A percentile compares a stretch with the other conserved stretches of the same genome.
Evolutionary conservation across 2,888 invertebrate species (phyloP).

Genomic region (Crioceris asparagi): DNA sequence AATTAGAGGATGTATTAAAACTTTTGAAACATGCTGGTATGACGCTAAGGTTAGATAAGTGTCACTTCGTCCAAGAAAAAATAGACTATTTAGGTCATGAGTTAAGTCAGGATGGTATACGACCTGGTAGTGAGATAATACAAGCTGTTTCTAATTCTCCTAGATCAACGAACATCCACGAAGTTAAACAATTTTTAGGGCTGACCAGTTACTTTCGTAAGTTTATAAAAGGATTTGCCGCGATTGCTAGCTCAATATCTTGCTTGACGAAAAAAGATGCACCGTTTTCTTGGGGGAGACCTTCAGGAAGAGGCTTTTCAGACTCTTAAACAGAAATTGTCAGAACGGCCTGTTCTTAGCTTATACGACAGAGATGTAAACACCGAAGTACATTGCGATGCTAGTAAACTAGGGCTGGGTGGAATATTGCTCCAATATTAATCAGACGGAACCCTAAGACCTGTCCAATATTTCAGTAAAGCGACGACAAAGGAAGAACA

Average conservation of each 20-base stretch:
- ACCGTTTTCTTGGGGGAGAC: conserved; percentile 9
- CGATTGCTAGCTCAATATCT: conserved; percentile 19
- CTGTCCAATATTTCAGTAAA: conserved; percentile 22
- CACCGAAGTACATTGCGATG: conserved; percentile 23
- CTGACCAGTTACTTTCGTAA: conserved; percentile 21
- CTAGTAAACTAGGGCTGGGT: conserved; percentile 19
- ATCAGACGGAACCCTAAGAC: conserved; percentile 14
- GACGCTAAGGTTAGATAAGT: conserved; percentile 9
- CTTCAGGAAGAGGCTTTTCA: conserved; percentile 10
- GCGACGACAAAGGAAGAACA: conserved; percentile 12
- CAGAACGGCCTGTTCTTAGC: conserved; percentile 16
- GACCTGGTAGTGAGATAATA: conserved; percentile 15
- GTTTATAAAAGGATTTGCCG: conserved; percentile 20
- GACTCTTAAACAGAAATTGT: conserved; percentile 8
- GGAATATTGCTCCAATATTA: conserved; percentile 23
- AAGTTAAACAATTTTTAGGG: conserved; percentile 19
- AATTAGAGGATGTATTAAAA: conserved; percentile 6
- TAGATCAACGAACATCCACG: conserved; percentile 18
- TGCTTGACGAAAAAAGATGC: conserved; percentile 18
- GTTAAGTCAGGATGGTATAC: conserved; percentile 7
- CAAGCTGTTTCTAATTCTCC: conserved; percentile 23
- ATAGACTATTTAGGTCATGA: conserved; percentile 7
- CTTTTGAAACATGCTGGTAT: conserved; percentile 17
- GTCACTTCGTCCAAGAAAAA: conserved; percentile 8
- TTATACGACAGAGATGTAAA: conserved; percentile 16